Evolutionary conservation across 2,113 vertebrate species (phyloP).

Genomic region (Butastur rufipennis): DNA sequence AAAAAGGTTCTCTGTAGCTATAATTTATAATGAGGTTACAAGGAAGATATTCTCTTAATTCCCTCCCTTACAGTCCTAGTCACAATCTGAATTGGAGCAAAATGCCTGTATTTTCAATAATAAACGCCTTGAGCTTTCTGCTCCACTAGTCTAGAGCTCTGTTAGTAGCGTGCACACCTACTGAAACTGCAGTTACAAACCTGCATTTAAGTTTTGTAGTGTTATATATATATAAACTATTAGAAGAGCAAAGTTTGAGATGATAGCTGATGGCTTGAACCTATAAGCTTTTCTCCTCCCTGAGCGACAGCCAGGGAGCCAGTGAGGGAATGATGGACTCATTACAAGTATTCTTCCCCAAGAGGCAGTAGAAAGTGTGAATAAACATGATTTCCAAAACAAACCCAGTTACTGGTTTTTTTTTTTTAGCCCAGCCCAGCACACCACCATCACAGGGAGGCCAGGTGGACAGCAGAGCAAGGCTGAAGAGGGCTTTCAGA

Average conservation of each 20-base stretch:
- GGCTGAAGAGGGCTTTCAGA: not conserved
- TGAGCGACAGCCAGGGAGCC: not conserved
- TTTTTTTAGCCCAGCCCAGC: not conserved
- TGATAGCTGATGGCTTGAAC: not conserved
- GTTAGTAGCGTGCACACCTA: not conserved
- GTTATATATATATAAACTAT: too few species aligned
- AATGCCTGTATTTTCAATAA: not conserved
- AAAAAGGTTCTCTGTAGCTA: not conserved
- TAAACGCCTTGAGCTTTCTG: not conserved
- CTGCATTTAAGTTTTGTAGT: not conserved
- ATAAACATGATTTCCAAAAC: not conserved
- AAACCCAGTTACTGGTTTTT: not conserved
- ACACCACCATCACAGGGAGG: not conserved
- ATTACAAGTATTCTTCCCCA: not conserved
- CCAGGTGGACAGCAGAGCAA: rapidly evolving
- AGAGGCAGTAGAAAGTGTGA: not conserved
- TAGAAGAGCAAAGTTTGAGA: not conserved
- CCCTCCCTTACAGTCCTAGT: not conserved
- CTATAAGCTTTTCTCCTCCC: not conserved
- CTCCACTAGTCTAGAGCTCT: not conserved
- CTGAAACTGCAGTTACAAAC: not conserved
- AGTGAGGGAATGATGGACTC: not conserved
- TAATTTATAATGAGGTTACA: not conserved
- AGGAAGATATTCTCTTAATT: not conserved
- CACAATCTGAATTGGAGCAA: not conserved